Evolutionary conservation across 2,797 vertebrate species (phyloP), one percentile per base, ranked within the genome.

Genomic region (Parauchenoglanis ngamensis): DNA sequence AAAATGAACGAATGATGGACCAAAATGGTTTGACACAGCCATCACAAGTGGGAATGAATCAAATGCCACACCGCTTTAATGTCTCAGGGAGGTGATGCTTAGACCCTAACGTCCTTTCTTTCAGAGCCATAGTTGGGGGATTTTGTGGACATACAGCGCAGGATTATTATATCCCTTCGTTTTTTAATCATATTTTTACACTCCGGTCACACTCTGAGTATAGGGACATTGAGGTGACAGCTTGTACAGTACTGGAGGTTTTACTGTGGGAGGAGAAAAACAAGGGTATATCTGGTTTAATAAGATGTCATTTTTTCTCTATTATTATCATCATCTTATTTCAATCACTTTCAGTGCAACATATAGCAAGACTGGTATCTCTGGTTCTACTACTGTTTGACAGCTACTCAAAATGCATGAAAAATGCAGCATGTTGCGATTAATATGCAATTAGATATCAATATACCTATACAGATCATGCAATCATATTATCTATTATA

Each of bases 171-270:
- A 81, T 44, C 23, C 12, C 2, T 76, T 76, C 0, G 1, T 46
- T 78, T 35, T 57, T 78, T 56, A 28, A 80, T 59, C 21, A 44
- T 61, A 59, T 80, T 61, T n/a, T 61, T 46, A 63, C 77, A 61
- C 35, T 63, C 31, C 4, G 28, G 46, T 63, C 35, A 40, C 23
- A 61, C 23, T 80, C 54, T 13, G 54, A 56, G 76, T 17, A 31
- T 21, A 79, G 54, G 4, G 19, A 79, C 19, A 59, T 57, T 57
- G 54, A 31, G 52, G 3, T 31, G 75, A 56, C n/a, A 23, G 52
- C 52, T 78, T 56, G 44, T 56, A 56, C 52, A 78, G 52, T 31
- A 56, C 28, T 35, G 72, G 72, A 25, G 23, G 4, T 75, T 75
- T 13, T 75, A 75, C 1, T 75, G 44, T 10, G 59, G 21, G 31